phyloP scores from a whole-genome alignment of 2,113 vertebrate species.

The Benthochromis sp. region DNA sequence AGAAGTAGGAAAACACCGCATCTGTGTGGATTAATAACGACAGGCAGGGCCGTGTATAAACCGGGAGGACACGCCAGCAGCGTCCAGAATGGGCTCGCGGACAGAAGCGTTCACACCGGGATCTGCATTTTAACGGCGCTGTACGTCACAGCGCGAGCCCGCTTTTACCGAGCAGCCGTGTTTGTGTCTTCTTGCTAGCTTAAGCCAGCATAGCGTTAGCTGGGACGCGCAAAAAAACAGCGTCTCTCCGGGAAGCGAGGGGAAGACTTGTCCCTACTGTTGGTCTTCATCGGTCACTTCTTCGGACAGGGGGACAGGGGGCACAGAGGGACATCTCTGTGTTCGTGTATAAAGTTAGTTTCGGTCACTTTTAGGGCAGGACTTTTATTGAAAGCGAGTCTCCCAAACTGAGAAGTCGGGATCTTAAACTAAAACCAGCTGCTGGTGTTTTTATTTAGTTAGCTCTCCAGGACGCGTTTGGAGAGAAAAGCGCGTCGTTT shows the following conservation, averaged over 20 bases:
- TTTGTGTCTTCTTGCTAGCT: slow-evolving; percentile 45
- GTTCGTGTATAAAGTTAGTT: neutral
- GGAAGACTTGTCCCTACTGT: neutral
- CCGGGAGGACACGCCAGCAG: neutral
- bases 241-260: neutral
- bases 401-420: neutral
- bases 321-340: neutral
- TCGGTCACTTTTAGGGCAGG: neutral
- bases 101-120: neutral
- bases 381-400: neutral
- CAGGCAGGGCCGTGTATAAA: neutral
- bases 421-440: neutral
- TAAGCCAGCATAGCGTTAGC: slow-evolving; percentile 41
- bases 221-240: neutral
- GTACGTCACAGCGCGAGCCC: neutral
- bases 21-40: slow-evolving; percentile 41
- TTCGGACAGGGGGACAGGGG: accelerated
- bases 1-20: slow-evolving; percentile 46
- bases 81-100: neutral
- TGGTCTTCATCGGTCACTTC: neutral
- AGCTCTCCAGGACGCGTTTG: neutral
- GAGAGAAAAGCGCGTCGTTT: neutral
- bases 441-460: neutral
- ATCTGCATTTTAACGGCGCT: neutral
- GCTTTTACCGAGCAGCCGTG: neutral